These are phyloP conservation scores for Epinephelus lanceolatus DNA, from an alignment of 2,113 vertebrate species.

Conservation along the genomic window DNA sequence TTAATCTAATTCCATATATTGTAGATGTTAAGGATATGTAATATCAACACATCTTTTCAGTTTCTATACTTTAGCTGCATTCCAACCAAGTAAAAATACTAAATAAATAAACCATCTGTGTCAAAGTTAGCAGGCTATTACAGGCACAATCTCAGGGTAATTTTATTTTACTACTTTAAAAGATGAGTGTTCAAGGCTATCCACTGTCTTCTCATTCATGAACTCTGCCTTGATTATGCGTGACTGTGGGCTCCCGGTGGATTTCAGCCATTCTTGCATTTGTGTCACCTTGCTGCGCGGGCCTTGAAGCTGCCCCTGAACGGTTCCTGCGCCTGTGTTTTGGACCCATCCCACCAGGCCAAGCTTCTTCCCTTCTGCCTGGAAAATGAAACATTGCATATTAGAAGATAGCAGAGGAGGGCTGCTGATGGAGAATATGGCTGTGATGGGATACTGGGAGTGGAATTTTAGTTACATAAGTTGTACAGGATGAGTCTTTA, in stretches of 20 bases:
- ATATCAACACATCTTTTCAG: not conserved
- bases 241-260: constrained; percentile 92
- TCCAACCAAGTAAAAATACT: constrained; percentile 38
- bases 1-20: constrained; percentile 24
- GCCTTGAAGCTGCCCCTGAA: constrained; percentile 92
- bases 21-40: constrained; percentile 26
- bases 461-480: no score
- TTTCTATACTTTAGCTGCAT: not conserved
- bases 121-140: constrained; percentile 18
- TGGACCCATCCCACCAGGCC: constrained; percentile 96
- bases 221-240: constrained; percentile 89
- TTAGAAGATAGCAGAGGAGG: not conserved
- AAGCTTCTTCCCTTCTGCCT: constrained; percentile 90
- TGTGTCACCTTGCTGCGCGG: constrained; percentile 82
- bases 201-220: constrained; percentile 88
- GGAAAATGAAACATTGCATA: constrained; percentile 27
- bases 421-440: not conserved
- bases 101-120: constrained; percentile 70
- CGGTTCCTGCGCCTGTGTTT: constrained; percentile 90
- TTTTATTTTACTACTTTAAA: constrained; percentile 86
- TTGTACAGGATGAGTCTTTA: not conserved
- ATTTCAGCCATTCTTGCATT: constrained; percentile 93
- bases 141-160: not conserved
- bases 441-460: not conserved
- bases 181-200: constrained; percentile 84